These are phyloP conservation scores for Ianthella basta DNA, from an alignment of 37 sponge, comb jelly and placozoan genomes.

Conservation along the genomic window DNA sequence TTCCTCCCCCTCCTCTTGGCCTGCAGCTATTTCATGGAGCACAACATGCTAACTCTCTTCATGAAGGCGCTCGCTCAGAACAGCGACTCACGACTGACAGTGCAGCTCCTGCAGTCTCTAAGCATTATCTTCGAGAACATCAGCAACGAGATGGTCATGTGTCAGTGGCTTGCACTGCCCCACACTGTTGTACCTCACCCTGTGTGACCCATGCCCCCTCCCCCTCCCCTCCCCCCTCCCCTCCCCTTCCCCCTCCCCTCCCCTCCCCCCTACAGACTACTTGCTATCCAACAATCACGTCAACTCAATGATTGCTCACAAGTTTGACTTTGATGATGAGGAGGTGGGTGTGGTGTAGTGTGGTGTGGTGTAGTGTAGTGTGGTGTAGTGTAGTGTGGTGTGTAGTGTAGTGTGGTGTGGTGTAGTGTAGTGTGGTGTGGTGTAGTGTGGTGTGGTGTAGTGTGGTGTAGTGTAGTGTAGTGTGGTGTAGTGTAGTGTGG, in stretches of 20 bases:
- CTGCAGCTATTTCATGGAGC: conserved; percentile 94
- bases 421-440: background rate
- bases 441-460: background rate
- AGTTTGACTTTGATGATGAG: conserved; percentile 96
- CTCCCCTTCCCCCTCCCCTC: background rate
- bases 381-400: background rate
- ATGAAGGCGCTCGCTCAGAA: conserved; percentile 82
- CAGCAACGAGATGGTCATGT: conserved; percentile 94
- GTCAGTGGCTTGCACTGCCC: conserved; percentile 54
- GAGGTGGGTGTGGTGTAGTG: conserved; percentile 46
- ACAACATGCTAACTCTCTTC: conserved; percentile 95
- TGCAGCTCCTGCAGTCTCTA: conserved; percentile 97
- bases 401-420: background rate
- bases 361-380: background rate
- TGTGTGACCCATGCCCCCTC: too few relatives aligned
- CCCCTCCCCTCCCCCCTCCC: background rate
- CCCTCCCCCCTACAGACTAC: conserved; percentile 69
- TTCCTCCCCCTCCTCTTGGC: background rate
- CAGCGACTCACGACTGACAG: conserved; percentile 72
- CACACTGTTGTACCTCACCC: background rate
- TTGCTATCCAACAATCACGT: conserved; percentile 98
- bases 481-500: background rate
- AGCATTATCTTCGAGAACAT: conserved; percentile 99
- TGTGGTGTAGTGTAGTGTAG: background rate
- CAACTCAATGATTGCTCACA: conserved; percentile 93